Conservation (phyloP, 2,113 vertebrate genomes). For the Haemorhous mexicanus region DNA sequence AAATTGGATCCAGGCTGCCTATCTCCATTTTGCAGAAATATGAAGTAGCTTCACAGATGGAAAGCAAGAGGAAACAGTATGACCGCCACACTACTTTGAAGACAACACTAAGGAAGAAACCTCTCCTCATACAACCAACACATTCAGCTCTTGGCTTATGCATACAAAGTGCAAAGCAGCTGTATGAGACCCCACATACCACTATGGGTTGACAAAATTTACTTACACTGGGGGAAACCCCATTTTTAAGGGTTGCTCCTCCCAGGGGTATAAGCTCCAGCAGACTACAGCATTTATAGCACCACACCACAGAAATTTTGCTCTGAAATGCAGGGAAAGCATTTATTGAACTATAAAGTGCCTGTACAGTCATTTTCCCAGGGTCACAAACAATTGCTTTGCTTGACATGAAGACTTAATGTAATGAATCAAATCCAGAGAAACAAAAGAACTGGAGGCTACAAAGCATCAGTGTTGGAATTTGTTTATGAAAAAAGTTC, state of each 20-base stretch:
- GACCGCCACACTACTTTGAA: neutral
- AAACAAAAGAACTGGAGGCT: neutral
- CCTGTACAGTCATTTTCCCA: neutral
- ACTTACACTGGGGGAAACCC: neutral
- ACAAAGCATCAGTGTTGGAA: neutral
- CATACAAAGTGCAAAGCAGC: neutral
- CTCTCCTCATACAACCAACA: neutral
- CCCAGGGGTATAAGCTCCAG: neutral
- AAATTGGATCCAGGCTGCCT: neutral
- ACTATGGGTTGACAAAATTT: neutral
- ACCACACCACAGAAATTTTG: neutral
- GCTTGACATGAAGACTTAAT: neutral
- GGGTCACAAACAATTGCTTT: neutral
- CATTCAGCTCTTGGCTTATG: neutral
- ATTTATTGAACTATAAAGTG: neutral
- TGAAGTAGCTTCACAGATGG: neutral
- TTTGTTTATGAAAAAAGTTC: neutral
- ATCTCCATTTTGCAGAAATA: neutral
- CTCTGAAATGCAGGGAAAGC: neutral
- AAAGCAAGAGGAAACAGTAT: neutral
- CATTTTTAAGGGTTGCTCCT: neutral
- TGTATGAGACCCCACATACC: neutral
- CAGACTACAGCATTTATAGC: neutral
- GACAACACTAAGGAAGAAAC: neutral
- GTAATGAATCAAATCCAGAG: neutral